A percentile compares a stretch with the other conserved stretches of the same genome.
These are phyloP conservation scores for Tragelaphus buxtoni DNA, from an alignment of 2,113 vertebrate species.

Conservation along the genomic window DNA sequence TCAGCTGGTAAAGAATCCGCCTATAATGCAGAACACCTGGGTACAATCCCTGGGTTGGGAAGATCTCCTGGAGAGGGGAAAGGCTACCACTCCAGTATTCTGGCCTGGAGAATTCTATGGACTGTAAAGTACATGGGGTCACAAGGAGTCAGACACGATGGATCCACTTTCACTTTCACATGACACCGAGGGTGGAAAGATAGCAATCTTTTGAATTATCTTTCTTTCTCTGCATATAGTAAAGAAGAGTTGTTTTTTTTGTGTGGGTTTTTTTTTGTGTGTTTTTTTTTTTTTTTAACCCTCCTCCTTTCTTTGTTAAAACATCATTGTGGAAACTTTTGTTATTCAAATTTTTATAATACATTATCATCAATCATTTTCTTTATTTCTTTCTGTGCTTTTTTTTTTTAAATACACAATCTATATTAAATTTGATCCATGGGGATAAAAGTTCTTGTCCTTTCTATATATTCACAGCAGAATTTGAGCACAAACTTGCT, in stretches of 20 bases:
- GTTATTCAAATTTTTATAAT: background rate
- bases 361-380: background rate
- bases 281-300: background rate
- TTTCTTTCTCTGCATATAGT: background rate
- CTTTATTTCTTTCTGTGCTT: background rate
- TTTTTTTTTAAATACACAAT: background rate
- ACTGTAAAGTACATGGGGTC: background rate
- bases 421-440: background rate
- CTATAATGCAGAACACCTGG: background rate
- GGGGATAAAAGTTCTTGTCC: background rate
- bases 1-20: background rate
- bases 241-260: background rate
- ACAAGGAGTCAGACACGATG: background rate
- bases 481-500: background rate
- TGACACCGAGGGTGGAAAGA: background rate
- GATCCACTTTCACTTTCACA: background rate
- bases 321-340: background rate
- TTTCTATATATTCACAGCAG: background rate
- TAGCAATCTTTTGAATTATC: background rate
- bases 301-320: background rate
- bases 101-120: background rate
- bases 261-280: too few relatives aligned
- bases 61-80: background rate
- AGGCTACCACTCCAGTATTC: background rate
- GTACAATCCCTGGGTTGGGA: background rate